Base-by-base conservation (phyloP, 2,113 vertebrate species). In the Rhinopomastus cyanomelas region DNA sequence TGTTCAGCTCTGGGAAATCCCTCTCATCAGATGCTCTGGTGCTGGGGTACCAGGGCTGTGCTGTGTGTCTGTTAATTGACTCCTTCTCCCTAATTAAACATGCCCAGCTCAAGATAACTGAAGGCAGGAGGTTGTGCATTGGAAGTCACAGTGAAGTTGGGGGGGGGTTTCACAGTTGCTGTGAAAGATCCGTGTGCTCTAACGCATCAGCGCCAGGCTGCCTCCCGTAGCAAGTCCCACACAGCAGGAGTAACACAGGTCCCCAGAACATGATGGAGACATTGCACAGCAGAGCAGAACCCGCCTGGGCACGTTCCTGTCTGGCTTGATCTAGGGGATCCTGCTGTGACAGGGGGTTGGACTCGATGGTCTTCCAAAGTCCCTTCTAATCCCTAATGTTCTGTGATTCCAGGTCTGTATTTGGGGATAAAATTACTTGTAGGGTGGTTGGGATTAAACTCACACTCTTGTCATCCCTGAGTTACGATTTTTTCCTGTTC, bases 101-200 rank as follows among this genome's bases (percentile, higher is more conserved):
- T 85, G 67, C 44, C 53, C 57, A 82, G 37, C 87, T 68, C 49
- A 37, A 53, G 61, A 71, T 81, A 78, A 87, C 66, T 81, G 42
- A 39, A 72, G 71, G 75, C 71, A 74, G 16, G 15, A 52, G 30
- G 8, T 32, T 66, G 53, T 78, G 27, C 0, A 0, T 66, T 82
- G 67, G 65, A 80, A 91, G 77, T 44, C 46, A 80, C 15, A 42
- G 11, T 42, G 39, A 42, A 42, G 39, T 42, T 42, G 11, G 39
- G 39, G 11, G 39, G 39, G 21, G 48, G 36, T 84, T 88, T 81
- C 23, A 29, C 37, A 46, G 34, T 51, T 78, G 44, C 11, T 51
- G 27, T 75, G 62, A 75, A 81, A 56, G 79, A 82, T 74, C 37
- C 78, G 78, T 74, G 26, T 39, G 49, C 81, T 93, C 64, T 80